Evolutionary conservation across 2,797 vertebrate species (phyloP).

Genomic region (Parauchenoglanis ngamensis): DNA sequence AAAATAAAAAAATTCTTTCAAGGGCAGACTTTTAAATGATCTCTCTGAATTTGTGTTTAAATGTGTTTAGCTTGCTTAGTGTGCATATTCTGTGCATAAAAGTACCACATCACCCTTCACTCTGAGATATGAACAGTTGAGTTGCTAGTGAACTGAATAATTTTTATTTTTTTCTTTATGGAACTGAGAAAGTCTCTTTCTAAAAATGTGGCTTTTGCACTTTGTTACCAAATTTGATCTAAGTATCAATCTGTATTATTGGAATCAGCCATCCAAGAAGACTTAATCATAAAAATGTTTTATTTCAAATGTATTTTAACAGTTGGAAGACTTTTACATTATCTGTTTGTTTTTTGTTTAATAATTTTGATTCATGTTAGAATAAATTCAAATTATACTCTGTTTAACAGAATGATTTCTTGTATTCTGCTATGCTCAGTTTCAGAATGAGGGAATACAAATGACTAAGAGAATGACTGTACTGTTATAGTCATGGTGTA

Average conservation of each 20-base stretch:
- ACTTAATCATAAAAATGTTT: not conserved
- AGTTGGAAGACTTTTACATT: not conserved
- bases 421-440: not conserved
- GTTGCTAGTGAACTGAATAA: not conserved
- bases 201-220: not conserved
- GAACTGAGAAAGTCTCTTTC: not conserved
- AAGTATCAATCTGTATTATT: not conserved
- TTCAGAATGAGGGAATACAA: constrained; percentile 23
- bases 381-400: not conserved
- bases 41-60: not conserved
- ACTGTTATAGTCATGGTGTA: not conserved
- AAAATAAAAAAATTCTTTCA: not conserved
- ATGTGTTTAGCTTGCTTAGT: not conserved
- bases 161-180: not conserved
- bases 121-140: not conserved
- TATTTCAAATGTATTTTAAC: not conserved
- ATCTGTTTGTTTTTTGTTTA: not conserved
- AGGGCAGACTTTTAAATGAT: not conserved
- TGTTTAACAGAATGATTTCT: not conserved
- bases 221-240: not conserved
- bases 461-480: constrained; percentile 13
- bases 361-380: not conserved
- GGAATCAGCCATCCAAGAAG: not conserved
- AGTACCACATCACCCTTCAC: not conserved
- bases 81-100: not conserved